Conservation (phyloP, 2,888 invertebrate species). For the Ferrisia virgata region DNA sequence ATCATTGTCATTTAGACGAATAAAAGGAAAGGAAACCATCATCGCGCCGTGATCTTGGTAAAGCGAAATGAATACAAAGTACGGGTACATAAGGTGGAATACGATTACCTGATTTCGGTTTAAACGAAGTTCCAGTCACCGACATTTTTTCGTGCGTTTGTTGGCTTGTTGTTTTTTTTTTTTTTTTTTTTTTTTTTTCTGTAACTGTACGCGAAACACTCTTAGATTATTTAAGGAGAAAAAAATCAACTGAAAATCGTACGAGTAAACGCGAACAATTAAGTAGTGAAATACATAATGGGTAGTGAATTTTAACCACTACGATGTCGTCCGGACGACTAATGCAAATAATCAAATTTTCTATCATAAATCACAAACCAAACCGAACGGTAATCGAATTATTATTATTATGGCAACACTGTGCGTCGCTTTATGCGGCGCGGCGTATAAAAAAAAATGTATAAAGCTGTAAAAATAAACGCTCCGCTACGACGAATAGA, state of each 20-base stretch:
- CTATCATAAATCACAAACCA: not conserved
- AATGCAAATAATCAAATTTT: constrained; percentile 6
- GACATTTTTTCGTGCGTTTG: constrained; percentile 21
- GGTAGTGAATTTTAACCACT: not conserved
- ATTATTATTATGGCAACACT: constrained; percentile 5
- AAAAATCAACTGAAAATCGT: not conserved
- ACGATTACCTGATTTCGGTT: constrained; percentile 1
- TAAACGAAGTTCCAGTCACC: not conserved
- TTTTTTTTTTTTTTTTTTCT: too few relatives aligned
- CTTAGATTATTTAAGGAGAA: not conserved
- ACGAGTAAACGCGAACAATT: not conserved
- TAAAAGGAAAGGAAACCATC: not conserved
- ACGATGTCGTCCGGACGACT: not conserved
- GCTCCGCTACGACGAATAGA: not conserved
- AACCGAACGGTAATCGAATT: not conserved
- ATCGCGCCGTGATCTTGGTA: too few relatives aligned
- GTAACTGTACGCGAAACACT: not conserved
- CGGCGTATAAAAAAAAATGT: not conserved
- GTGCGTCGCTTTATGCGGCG: not conserved
- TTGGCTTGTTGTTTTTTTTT: too few relatives aligned
- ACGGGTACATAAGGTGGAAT: too few relatives aligned
- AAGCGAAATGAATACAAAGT: not conserved
- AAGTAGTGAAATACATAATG: not conserved
- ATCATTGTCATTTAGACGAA: not conserved
- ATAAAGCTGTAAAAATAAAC: constrained; percentile 7